Base-by-base conservation (phyloP, 2,888 invertebrate species). In the Ctena decussata region DNA sequence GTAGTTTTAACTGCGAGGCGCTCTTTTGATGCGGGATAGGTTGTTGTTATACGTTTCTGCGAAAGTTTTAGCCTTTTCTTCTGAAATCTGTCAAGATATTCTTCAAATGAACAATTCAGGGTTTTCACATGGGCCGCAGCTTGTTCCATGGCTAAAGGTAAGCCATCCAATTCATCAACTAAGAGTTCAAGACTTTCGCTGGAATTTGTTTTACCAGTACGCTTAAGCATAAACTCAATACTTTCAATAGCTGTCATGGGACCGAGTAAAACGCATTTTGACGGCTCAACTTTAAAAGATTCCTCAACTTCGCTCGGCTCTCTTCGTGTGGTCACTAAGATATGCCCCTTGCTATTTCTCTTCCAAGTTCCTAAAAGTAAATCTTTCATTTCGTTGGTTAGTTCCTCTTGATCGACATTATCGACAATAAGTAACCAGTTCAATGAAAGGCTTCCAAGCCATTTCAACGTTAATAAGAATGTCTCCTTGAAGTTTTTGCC, bases 121-220 rank as follows among this genome's bases (percentile, higher is more conserved):
- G 18, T 53, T 46, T 80, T 86, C 30, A 86, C 80, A 69, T 76
- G 79, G 11, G 82, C 77, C 18, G 69, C 77, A 15, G 84, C 80
- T 80, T 84, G 84, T 77, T 84, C 84, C 27, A 84, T 49, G 11
- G 82, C 82, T 12, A 85, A 79, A 53, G 85, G 85, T 18, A 85
- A 44, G 2, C 86, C 82, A 12, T 77, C 80, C 12, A 86, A 70
- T 49, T 86, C 82, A 27, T 46, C 65, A 35, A 70, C 75, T 27
- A 86, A 37, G 12, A 27, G 8, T 24, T 65, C n/a, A 8, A 77
- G 37, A n/a, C 15, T 27, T 0, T 69, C 80, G 15, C 75, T 30
- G 24, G 37, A 27, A 37, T 46, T 37, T 12, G 41, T 2, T n/a
- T 37, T 41, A n/a, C 53, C 86, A n/a, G 80, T 73, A 41, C 86